phyloP scores from a whole-genome alignment of 2,888 invertebrate species.

The Hypsopygia costalis region DNA sequence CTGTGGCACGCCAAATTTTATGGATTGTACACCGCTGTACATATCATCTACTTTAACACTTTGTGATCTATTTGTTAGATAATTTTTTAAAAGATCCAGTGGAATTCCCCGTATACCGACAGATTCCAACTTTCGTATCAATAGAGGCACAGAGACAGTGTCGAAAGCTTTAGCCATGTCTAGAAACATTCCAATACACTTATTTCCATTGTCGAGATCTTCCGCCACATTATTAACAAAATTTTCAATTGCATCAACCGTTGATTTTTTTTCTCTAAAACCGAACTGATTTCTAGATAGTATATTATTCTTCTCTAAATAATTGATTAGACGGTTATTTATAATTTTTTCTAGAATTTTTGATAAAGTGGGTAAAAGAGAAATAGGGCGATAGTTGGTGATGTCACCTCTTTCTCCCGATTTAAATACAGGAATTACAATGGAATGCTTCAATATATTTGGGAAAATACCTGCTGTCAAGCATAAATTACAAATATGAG shows the following conservation, averaged over 20 bases:
- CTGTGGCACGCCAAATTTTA: not conserved
- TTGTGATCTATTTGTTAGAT: not conserved
- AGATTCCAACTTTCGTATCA: slow-evolving; percentile 9
- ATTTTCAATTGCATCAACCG: slow-evolving; percentile 12
- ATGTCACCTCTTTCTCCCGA: slow-evolving; percentile 1
- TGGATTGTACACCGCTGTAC: no score
- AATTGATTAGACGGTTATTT: slow-evolving; percentile 11
- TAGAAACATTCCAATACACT: slow-evolving; percentile 14
- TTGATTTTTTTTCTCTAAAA: slow-evolving; percentile 11
- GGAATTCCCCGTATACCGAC: slow-evolving; percentile 10
- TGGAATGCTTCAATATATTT: not conserved
- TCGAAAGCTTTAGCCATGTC: slow-evolving; percentile 17
- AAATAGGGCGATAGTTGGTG: slow-evolving; percentile 15
- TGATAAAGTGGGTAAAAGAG: slow-evolving; percentile 12
- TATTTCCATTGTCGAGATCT: slow-evolving; percentile 11
- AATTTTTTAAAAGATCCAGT: slow-evolving; percentile 2
- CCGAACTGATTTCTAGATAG: slow-evolving; percentile 13
- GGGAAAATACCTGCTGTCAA: not conserved
- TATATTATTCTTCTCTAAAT: slow-evolving; percentile 10
- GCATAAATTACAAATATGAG: slow-evolving; percentile 1
- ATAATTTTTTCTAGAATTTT: slow-evolving; percentile 15
- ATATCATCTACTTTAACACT: not conserved
- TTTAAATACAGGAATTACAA: slow-evolving; percentile 1
- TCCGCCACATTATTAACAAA: slow-evolving; percentile 7
- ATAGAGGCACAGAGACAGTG: slow-evolving; percentile 13